phyloP scores from a whole-genome alignment of 2,113 vertebrate genomes.

The Hippoglossus stenolepis region DNA sequence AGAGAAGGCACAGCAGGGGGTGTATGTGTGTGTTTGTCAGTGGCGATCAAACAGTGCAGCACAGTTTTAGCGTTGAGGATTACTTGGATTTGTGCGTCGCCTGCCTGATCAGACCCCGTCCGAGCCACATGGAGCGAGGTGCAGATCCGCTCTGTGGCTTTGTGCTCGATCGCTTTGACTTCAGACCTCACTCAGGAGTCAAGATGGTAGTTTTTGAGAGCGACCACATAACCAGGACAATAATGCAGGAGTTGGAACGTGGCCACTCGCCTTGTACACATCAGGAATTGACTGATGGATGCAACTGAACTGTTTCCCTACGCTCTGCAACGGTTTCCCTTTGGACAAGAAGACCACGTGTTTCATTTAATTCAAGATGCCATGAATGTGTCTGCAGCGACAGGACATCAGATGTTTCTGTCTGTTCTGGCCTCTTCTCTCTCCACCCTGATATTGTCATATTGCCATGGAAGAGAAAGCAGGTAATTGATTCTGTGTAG shows the following conservation, averaged over 20 bases:
- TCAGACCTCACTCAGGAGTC: no score
- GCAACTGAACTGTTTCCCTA: neutral
- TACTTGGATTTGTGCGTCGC: constrained; percentile 64
- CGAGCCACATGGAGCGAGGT: constrained; percentile 44
- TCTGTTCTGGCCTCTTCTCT: constrained; percentile 19
- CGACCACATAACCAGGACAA: neutral
- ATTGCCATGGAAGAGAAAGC: constrained; percentile 6
- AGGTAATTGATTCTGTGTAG: constrained; percentile 18
- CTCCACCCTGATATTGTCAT: constrained; percentile 18
- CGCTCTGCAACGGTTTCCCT: neutral
- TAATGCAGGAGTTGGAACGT: constrained; percentile 10
- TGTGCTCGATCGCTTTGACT: no score
- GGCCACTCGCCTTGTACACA: neutral
- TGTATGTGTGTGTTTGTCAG: neutral
- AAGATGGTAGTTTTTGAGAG: neutral
- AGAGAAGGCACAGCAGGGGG: constrained; percentile 24
- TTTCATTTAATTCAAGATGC: constrained; percentile 5
- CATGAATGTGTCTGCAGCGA: neutral
- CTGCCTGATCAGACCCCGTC: constrained; percentile 55
- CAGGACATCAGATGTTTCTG: neutral
- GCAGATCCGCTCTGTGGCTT: constrained; percentile 31
- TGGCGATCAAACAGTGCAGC: constrained; percentile 21
- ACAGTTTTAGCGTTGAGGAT: constrained; percentile 50
- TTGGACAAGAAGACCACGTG: neutral
- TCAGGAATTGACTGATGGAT: neutral